A percentile compares a stretch with the other conserved stretches of the same genome.
phyloP scores from a whole-genome alignment of 2,113 vertebrate species.

The Cricetomys ansorgei region DNA sequence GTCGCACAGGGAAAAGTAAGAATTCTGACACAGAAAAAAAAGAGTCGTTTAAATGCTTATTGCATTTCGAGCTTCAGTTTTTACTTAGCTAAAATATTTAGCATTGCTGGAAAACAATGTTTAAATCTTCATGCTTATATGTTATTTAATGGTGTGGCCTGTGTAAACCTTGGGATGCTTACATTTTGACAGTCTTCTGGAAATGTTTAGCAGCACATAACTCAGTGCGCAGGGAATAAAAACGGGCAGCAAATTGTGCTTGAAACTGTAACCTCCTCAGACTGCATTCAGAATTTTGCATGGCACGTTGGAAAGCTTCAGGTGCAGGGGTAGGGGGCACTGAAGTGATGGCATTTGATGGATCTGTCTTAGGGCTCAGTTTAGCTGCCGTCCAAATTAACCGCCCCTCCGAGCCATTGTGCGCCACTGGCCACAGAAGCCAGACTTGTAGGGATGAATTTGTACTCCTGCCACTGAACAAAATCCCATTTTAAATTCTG shows the following conservation, averaged over 20 bases:
- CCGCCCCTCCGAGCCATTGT: not conserved
- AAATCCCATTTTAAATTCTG: conserved; percentile 65
- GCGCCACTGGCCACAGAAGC: conserved; percentile 56
- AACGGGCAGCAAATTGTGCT: conserved; percentile 73
- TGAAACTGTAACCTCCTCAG: conserved; percentile 60
- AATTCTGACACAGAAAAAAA: conserved; percentile 61
- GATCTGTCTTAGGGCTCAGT: not conserved
- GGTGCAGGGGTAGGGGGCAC: not conserved
- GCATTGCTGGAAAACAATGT: conserved; percentile 74
- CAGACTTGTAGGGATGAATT: conserved; percentile 54
- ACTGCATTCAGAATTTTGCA: not conserved
- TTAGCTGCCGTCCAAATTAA: not conserved
- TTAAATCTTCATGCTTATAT: conserved; percentile 77
- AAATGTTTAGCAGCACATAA: conserved; percentile 78
- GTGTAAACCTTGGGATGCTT: conserved; percentile 74
- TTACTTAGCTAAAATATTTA: conserved; percentile 74
- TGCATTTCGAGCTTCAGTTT: conserved; percentile 77
- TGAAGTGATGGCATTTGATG: not conserved
- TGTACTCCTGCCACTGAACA: conserved; percentile 64
- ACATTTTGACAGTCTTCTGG: conserved; percentile 80
- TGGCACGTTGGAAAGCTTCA: not conserved
- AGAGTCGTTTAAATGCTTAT: conserved; percentile 73
- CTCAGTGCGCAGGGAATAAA: conserved; percentile 60
- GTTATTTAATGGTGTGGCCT: conserved; percentile 78
- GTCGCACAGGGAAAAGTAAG: not conserved